A percentile compares a stretch with the other conserved stretches of the same genome.
These are phyloP conservation scores for Drosophila borealis DNA, from an alignment of 2,888 invertebrate species.

Conservation along the genomic window DNA sequence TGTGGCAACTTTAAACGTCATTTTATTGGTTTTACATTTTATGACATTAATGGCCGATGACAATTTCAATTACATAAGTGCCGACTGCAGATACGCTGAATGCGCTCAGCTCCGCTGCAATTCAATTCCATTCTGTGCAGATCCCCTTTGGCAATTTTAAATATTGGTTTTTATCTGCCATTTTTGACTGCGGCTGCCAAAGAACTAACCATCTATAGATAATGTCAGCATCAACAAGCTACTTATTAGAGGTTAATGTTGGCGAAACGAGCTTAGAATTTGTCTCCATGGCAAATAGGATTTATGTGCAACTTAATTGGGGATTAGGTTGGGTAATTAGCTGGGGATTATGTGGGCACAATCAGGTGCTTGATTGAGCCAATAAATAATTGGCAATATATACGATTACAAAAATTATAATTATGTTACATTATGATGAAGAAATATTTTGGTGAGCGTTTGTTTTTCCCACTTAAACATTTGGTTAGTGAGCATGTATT, in stretches of 20 bases:
- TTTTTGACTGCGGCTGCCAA: neutral
- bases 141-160: neutral
- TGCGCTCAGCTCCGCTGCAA: neutral
- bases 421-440: neutral
- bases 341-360: neutral
- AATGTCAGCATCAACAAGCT: conserved; percentile 3
- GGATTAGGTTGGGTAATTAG: neutral
- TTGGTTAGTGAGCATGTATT: neutral
- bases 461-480: neutral
- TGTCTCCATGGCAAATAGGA: neutral
- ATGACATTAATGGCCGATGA: conserved; percentile 46
- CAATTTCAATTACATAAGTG: conserved; percentile 53
- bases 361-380: neutral
- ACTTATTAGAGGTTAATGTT: neutral
- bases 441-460: too few species aligned
- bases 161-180: neutral
- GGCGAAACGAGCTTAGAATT: neutral
- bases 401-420: neutral
- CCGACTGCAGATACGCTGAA: neutral
- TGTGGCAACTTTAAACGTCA: conserved; percentile 40
- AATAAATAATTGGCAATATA: neutral
- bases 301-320: neutral
- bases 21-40: conserved; percentile 47
- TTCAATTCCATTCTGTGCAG: neutral
- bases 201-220: neutral